These are phyloP conservation scores for Scomberomorus guttatus DNA, from an alignment of 2,797 vertebrate species.

Conservation along the genomic window DNA sequence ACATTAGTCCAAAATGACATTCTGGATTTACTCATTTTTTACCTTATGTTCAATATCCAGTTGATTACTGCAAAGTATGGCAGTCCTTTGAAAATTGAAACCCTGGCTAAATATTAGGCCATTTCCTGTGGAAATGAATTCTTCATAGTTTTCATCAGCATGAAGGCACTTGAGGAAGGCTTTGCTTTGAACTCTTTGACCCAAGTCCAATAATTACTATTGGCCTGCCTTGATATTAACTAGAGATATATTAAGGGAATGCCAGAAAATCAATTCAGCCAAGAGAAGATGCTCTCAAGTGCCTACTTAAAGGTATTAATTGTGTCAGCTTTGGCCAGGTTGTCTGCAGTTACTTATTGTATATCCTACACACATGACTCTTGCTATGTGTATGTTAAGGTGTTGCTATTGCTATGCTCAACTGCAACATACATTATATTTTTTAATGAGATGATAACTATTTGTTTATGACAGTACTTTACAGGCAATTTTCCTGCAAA, in stretches of 20 bases:
- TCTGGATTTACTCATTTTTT: background rate
- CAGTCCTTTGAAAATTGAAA: slow-evolving; percentile 15
- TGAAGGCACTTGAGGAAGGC: slow-evolving; percentile 23
- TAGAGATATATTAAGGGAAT: slow-evolving; percentile 35
- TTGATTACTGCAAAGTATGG: background rate
- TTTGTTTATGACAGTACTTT: background rate
- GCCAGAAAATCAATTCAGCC: slow-evolving; percentile 55
- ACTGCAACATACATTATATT: background rate
- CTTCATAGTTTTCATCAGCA: background rate
- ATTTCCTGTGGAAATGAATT: slow-evolving; percentile 1
- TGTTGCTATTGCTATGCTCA: slow-evolving; percentile 5
- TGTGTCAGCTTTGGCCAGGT: slow-evolving; percentile 34
- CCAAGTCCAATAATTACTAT: slow-evolving; percentile 47
- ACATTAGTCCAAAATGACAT: background rate
- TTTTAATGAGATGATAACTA: background rate
- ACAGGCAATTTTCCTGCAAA: slow-evolving; percentile 10
- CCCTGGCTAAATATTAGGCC: background rate
- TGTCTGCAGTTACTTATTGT: slow-evolving; percentile 24
- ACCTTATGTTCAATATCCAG: background rate
- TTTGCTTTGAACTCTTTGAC: slow-evolving; percentile 43
- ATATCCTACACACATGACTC: slow-evolving; percentile 6
- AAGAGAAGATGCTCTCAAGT: slow-evolving; percentile 40
- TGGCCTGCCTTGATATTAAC: slow-evolving; percentile 42
- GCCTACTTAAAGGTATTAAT: slow-evolving; percentile 38
- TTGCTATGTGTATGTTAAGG: slow-evolving; percentile 6